Base-by-base conservation (phyloP, 2,797 vertebrate species). In the Eidolon dupreanum region DNA sequence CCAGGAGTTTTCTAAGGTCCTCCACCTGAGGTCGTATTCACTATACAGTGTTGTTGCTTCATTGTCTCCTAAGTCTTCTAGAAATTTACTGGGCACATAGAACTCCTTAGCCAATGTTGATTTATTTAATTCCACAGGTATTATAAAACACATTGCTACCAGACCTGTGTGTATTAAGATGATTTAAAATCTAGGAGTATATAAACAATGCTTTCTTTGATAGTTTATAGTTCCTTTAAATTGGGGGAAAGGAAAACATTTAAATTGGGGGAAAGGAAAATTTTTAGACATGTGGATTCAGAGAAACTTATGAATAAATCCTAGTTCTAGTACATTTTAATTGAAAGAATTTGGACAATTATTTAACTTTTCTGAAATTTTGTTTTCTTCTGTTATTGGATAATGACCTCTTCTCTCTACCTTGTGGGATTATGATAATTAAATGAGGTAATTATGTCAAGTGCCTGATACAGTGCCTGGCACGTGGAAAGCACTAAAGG, bases 141-240 rank as follows among this genome's bases (percentile, higher is more conserved):
- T 88, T 81, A 78, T 68, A 91, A 93, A 91, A 90, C 88, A 55
- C 43, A 65, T 65, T 91, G 31, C 7, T 36, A 33, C 46, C n/a
- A 83, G 31, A 46, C 28, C 26, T 75, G 8, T 68, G 33, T 97
- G 70, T 57, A 73, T 41, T 73, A n/a, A 65, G 73, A 53, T 89
- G 59, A 70, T 74, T 43, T 94, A 83, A 65, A 46, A 78, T 82
- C n/a, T 9, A 75, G 2, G 4, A 65, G 19, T 93, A 55, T 77
- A 20, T 78, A 78, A 92, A 65, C 1, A 59, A 19, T 89, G 33
- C 31, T 92, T 22, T 88, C 9, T 88, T 79, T 59, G 33, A 77
- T 84, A 90, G 74, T 75, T 94, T 88, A 31, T 81, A 71, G 36
- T 90, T 90, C n/a, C 36, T 59, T 84, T 90, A 38, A 22, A 84